A percentile compares a stretch with the other conserved stretches of the same genome.
These are phyloP conservation scores for Spinibarbus caldwelli DNA, from an alignment of 2,797 vertebrate genomes.

Conservation along the genomic window DNA sequence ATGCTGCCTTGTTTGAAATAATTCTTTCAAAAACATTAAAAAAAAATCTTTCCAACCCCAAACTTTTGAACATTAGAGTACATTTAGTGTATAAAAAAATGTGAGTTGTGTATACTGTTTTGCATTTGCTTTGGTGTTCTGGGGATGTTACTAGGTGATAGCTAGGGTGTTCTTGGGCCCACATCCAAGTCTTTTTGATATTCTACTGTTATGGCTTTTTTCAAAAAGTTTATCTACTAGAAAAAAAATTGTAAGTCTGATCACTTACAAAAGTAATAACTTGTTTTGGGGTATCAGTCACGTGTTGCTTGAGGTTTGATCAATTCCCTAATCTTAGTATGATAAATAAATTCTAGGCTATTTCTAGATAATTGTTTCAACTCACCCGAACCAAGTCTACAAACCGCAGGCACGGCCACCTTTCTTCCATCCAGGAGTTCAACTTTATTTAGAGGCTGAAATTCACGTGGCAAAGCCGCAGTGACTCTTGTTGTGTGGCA, in stretches of 20 bases:
- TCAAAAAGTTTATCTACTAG: not conserved
- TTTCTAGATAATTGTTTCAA: not conserved
- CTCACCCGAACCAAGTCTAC: slow-evolving; percentile 8
- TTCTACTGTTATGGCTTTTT: not conserved
- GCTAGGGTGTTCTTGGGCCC: not conserved
- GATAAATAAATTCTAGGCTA: not conserved
- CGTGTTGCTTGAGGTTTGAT: not conserved
- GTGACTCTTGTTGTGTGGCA: slow-evolving; percentile 89
- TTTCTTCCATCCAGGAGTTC: slow-evolving; percentile 68
- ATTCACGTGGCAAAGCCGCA: slow-evolving; percentile 64
- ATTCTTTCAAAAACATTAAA: not conserved
- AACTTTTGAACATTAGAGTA: not conserved
- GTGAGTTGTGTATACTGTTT: not conserved
- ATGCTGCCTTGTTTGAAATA: not conserved
- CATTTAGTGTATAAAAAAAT: not conserved
- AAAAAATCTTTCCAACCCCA: not conserved
- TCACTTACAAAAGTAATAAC: not conserved
- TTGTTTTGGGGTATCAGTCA: not conserved
- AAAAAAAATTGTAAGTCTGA: not conserved
- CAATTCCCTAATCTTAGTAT: not conserved
- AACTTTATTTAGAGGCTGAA: slow-evolving; percentile 86
- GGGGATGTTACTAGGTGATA: not conserved
- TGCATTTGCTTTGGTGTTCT: not conserved
- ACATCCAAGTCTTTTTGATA: not conserved
- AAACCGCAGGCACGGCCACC: slow-evolving; percentile 21